Base-by-base conservation (phyloP, 2,888 invertebrate genomes). In the Entomobrya multifasciata region DNA sequence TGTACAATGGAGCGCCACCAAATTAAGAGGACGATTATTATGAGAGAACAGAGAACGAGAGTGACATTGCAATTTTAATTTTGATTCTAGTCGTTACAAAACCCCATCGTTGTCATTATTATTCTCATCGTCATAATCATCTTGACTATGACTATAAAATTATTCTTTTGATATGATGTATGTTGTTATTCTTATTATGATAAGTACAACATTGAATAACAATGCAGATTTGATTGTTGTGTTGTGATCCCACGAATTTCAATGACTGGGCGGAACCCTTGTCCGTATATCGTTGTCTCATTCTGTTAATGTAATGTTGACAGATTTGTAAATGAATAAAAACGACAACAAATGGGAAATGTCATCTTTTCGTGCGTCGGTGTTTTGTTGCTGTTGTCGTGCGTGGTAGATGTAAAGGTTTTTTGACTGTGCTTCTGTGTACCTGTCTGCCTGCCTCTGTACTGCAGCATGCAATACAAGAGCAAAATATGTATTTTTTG, bases 191-290 rank as follows among this genome's bases (percentile, higher is more conserved):
- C 36, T 36, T 25, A 77, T 77, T 30, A 55, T 17, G 44, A 70
- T 44, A 44, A 25, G 44, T 70, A 17, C 65, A 17, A 52, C 72
- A 72, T 8, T 49, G 52, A 49, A 27, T 27, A 72, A 72, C 72
- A 72, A 72, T 72, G 11, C 27, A 49, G 62, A 67, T 65, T 67
- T 83, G 83, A 76, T 83, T 83, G 83, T 55, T 67, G 52, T 76
- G 60, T 83, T 83, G 76, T 76, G 76, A 83, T 83, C 76, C 67
- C 83, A 83, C 76, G 83, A 83, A 76, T 83, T 67, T 76, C 83
- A 83, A 83, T 83, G 76, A 83, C 83, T 83, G 83, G 83, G 83
- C 83, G 83, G 83, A 83, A 83, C 83, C 76, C 83, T 52, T 65
- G 52, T 80, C 36, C 36, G 36, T 20, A 30, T 49, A 72, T 22